Base-by-base conservation (phyloP, 2,113 vertebrate species). In the Lophura nycthemera region DNA sequence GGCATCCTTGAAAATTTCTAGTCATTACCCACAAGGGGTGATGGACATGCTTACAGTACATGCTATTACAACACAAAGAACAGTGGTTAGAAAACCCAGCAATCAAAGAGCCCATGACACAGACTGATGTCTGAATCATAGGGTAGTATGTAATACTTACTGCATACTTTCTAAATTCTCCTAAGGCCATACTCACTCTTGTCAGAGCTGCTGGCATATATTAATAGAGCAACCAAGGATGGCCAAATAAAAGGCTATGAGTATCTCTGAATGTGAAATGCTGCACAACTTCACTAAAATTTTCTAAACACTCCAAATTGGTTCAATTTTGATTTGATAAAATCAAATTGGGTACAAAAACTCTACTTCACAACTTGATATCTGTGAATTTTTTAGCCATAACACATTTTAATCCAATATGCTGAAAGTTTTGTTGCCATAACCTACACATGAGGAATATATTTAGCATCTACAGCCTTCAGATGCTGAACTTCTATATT, bases 241-340 rank as follows among this genome's bases (percentile, higher is more conserved):
- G 59, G 89, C 30, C 80, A 92, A 82, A 67, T 56, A 30, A 0
- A 70, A 61, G 36, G 13, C 64, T 52, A 16, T 63, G 42, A 64
- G 10, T 75, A 52, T 66, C 42, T 83, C 2, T 63, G 42, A 69
- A 73, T 63, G 60, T 87, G 70, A 96, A 89, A 92, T 83, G 78
- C 20, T 25, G 54, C 27, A 87, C 42, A 75, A 70, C 34, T 85
- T 85, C 71, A 93, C 66, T 80, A 5, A 84, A 69, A 74, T 70
- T 89, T 43, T 78, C 61, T 20, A 81, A 94, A 83, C 17, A 34
- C 29, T 76, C 45, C 32, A 45, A 82, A 73, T 54, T 40, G 45
- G 66, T 87, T 92, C 71, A 83, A 76, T 42, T 92, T 89, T 56
- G 66, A 92, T 61, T 88, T 84, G 69, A 59, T 73, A 57, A 89